Evolutionary conservation across 2,888 invertebrate species (phyloP), one percentile per base, ranked within the genome.

Genomic region (Temnothorax unifasciatus): DNA sequence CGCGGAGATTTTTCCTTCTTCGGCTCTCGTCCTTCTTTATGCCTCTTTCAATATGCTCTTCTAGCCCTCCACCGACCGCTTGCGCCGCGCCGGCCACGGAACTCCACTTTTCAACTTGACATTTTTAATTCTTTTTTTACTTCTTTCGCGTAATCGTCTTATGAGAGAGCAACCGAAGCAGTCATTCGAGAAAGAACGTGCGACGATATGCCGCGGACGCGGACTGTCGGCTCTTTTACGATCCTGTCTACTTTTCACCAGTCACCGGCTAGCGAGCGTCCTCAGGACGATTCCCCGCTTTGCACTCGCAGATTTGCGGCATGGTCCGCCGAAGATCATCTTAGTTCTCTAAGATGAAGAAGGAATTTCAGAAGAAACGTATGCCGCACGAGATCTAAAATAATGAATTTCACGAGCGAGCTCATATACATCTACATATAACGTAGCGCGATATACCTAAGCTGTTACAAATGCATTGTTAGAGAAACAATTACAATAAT

Each of bases 61-160:
- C 79, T 25, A 84, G 77, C 84, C 47, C 38, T 57, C 52, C 69
- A 44, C 81, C 79, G 79, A 54, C 66, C 74, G 83, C 73, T 84
- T 69, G 66, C 81, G 41, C 85, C 87, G 85, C 81, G 41, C 85
- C 87, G 85, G 85, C 84, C 84, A 71, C 85, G 90, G 88, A 91
- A 86, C 91, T 91, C 90, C 90, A 92, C 92, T 92, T 93, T 92
- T 93, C 91, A 92, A 92, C 93, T 92, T 93, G 92, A 92, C 92
- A 89, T 92, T 91, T 92, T 92, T 91, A 92, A 92, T 93, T 92
- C 91, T 92, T 89, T 91, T 90, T 91, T 41, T 92, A 92, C 90
- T 92, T 61, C 47, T 91, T 89, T 86, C 88, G 88, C 89, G 85
- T 93, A 93, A 93, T 93, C 93, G 93, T 92, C 93, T 93, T 93